A percentile compares a stretch with the other conserved stretches of the same genome.
Evolutionary conservation across 1,140 invertebrate genomes (phyloP).

Genomic region (Bombus superbus): DNA sequence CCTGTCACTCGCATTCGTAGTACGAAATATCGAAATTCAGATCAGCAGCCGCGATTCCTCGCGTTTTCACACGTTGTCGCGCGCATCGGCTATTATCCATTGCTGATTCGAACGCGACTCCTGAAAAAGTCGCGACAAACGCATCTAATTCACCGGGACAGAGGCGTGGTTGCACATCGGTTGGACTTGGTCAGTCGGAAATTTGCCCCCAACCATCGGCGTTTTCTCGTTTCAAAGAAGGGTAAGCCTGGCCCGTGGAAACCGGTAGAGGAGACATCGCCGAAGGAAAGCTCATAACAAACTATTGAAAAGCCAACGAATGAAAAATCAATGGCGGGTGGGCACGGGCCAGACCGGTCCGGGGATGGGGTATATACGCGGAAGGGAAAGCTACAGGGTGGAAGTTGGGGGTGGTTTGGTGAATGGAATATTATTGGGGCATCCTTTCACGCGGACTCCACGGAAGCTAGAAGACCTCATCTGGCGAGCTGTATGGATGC

Average conservation of each 20-base stretch:
- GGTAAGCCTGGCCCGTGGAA: constrained; percentile 31
- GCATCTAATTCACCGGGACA: constrained; percentile 43
- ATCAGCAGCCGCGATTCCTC: neutral
- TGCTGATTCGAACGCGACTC: neutral
- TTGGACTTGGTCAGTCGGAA: constrained; percentile 24
- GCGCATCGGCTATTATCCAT: constrained; percentile 8
- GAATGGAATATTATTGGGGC: constrained; percentile 84
- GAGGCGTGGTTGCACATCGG: neutral
- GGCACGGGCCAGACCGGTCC: constrained; percentile 70
- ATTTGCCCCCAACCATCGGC: constrained; percentile 24
- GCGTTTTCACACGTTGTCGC: neutral
- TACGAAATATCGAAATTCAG: constrained; percentile 11
- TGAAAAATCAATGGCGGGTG: constrained; percentile 81
- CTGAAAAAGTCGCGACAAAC: constrained; percentile 21
- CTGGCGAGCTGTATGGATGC: constrained; percentile 80
- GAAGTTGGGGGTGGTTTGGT: constrained; percentile 71
- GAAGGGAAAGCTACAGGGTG: constrained; percentile 55
- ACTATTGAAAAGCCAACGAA: constrained; percentile 82
- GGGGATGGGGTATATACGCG: constrained; percentile 60
- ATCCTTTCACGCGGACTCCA: constrained; percentile 83
- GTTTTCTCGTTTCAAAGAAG: constrained; percentile 54
- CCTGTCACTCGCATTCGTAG: constrained; percentile 9
- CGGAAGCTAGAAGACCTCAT: constrained; percentile 83
- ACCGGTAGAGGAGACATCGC: constrained; percentile 70
- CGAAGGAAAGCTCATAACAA: constrained; percentile 81